A percentile compares a stretch with the other conserved stretches of the same genome.
Conservation (phyloP, 2,888 invertebrate species). For the Tipula vernalis region DNA sequence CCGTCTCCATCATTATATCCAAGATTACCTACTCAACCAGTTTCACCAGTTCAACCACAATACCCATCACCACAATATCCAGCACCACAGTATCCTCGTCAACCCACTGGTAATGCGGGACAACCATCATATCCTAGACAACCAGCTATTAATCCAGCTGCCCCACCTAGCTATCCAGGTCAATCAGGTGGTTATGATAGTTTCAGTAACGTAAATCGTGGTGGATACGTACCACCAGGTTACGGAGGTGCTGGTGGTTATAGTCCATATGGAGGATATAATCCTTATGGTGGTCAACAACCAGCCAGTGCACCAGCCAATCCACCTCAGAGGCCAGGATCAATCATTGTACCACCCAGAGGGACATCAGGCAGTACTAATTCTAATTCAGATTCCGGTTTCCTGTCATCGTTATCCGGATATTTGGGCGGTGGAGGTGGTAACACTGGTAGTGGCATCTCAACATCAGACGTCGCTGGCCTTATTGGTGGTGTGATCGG, state of each 20-base stretch:
- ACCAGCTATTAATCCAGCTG: conserved; percentile 14
- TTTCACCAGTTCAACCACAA: neutral
- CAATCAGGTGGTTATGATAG: conserved; percentile 24
- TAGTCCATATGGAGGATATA: conserved; percentile 22
- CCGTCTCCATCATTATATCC: neutral
- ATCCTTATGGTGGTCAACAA: neutral
- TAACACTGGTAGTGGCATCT: conserved; percentile 24
- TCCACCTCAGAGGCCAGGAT: conserved; percentile 18
- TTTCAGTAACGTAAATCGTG: conserved; percentile 22
- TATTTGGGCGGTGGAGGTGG: conserved; percentile 18
- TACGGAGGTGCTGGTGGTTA: conserved; percentile 19
- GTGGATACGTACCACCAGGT: conserved; percentile 26
- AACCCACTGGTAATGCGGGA: neutral
- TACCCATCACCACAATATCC: neutral
- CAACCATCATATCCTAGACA: conserved; percentile 5
- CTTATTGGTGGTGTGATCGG: too few relatives aligned
- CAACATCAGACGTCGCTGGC: too few relatives aligned
- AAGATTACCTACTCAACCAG: neutral
- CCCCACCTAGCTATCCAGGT: conserved; percentile 19
- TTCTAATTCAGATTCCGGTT: neutral
- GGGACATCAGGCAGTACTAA: neutral
- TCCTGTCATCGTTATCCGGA: neutral
- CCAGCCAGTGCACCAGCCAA: neutral
- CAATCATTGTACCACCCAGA: neutral
- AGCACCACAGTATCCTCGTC: neutral